phyloP scores from a whole-genome alignment of 2,797 vertebrate genomes.

The Sitta carolinensis region DNA sequence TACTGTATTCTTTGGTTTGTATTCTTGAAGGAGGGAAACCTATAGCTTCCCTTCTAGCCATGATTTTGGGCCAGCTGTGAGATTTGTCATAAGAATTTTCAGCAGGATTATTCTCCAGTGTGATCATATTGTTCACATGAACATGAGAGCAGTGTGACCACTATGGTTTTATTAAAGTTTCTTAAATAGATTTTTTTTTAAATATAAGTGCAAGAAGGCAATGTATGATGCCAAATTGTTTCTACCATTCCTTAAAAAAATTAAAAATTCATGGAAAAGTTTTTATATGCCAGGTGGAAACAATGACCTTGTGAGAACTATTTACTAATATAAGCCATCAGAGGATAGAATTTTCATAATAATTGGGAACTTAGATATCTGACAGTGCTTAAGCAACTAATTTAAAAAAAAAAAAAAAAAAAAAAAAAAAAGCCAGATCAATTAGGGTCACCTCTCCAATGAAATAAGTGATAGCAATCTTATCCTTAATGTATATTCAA shows the following conservation, averaged over 20 bases:
- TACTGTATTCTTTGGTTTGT: background rate
- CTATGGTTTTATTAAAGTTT: background rate
- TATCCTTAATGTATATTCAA: background rate
- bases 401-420: background rate
- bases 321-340: slow-evolving; percentile 39
- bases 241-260: background rate
- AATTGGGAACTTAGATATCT: slow-evolving; percentile 41
- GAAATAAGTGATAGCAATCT: background rate
- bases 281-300: slow-evolving; percentile 7
- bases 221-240: background rate
- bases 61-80: background rate
- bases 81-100: background rate
- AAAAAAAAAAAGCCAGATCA: background rate
- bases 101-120: background rate
- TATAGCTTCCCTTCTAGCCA: background rate
- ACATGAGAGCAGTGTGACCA: background rate
- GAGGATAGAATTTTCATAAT: slow-evolving; percentile 57
- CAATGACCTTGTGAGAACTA: slow-evolving; percentile 42
- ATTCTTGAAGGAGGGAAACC: background rate
- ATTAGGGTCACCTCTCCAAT: background rate
- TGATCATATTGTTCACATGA: background rate
- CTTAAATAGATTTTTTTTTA: background rate
- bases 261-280: background rate
- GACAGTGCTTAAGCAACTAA: slow-evolving; percentile 26
- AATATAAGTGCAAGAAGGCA: background rate